Evolutionary conservation across 2,113 vertebrate species (phyloP).

Genomic region (Onychostruthus taczanowskii): DNA sequence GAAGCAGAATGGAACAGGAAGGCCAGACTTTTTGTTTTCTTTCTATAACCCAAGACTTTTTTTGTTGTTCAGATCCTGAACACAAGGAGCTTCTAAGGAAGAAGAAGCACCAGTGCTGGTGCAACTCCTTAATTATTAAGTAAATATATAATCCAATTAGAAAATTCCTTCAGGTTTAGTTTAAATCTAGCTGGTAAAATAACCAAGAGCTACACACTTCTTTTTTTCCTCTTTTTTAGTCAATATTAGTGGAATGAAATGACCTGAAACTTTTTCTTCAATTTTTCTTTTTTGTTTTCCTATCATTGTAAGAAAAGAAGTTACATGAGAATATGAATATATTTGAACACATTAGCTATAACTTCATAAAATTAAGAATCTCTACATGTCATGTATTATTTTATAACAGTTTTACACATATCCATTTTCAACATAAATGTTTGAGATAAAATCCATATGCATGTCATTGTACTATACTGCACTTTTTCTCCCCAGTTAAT

Average conservation of each 20-base stretch:
- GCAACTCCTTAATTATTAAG: not conserved
- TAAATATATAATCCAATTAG: not conserved
- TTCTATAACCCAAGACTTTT: not conserved
- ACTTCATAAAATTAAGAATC: not conserved
- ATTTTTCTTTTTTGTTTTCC: not conserved
- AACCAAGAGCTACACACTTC: not conserved
- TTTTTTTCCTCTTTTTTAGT: not conserved
- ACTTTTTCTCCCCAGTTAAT: not conserved
- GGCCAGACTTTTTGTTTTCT: not conserved
- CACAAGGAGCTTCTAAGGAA: not conserved
- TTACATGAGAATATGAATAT: not conserved
- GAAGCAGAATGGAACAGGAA: not conserved
- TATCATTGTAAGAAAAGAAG: not conserved
- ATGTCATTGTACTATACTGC: not conserved
- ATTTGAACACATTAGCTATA: not conserved
- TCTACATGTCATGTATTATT: not conserved
- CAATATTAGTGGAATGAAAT: not conserved
- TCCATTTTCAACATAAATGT: not conserved
- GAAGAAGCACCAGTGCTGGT: not conserved
- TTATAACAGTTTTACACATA: not conserved
- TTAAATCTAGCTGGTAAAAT: not conserved
- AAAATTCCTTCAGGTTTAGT: not conserved
- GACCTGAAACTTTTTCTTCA: not conserved
- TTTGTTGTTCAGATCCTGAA: not conserved
- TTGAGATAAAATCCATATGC: not conserved